Evolutionary conservation across 2,113 vertebrate species (phyloP), one percentile per base, ranked within the genome.

Genomic region (Python bivittatus): DNA sequence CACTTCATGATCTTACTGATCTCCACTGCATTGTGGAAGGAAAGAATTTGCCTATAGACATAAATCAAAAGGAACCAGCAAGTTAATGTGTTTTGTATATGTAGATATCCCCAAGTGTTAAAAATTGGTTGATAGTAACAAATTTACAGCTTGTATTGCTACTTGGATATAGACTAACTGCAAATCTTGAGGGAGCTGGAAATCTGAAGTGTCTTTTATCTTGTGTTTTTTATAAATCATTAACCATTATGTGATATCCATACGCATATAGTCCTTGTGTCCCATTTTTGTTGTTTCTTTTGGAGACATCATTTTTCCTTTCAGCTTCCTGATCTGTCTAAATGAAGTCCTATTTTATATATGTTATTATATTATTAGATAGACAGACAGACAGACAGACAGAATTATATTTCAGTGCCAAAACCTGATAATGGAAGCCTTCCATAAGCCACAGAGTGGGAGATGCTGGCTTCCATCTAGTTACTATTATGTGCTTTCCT

Each of bases 161-260:
- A 3, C 68, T 79, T n/a, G 33, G 68, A 6, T 79, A 38, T 20
- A 79, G 5, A 38, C n/a, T 38, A 72, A 38, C 68, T 20, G 29
- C 68, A 20, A 3, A 3, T 4, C n/a, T 56, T 92, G 89, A 4
- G 38, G 1, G 87, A 93, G 11, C 9, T 87, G 29, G 20, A 85
- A 44, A 93, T 12, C 15, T 86, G 33, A 79, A 64, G 3, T 89
- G 4, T 54, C 1, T 60, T 93, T 15, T 56, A 64, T 86, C 72
- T 88, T 92, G 88, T 68, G 72, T 68, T 13, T 57, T 94, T 93
- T 85, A 54, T 61, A 72, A 4, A 22, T 38, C 85, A 54, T 57
- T 94, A 83, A 48, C 86, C 44, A 10, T 57, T 91, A 87, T 56
- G 38, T 38, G 48, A 7, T 90, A 23, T 48, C 38, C 84, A 25